Base-by-base conservation (phyloP, 2,888 invertebrate species). In the Parthenolecanium corni region DNA sequence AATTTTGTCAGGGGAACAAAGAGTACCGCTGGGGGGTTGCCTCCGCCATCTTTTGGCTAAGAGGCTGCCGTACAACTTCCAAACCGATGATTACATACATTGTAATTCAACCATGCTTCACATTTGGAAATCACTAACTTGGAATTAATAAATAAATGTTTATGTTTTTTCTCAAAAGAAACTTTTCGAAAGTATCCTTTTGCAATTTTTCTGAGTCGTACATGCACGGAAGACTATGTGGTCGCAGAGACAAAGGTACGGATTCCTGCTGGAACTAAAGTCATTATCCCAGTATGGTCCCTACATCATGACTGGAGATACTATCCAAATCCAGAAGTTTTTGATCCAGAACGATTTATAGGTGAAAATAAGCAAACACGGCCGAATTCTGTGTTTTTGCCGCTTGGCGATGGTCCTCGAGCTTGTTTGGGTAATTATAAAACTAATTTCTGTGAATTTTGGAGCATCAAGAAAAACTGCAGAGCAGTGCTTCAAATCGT, bases 311-410 rank as follows among this genome's bases (percentile, higher is more conserved):
- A 82, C 69, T 77, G 80, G 0, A 75, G 78, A 1, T 74, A 78
- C 68, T 82, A 79, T 67, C 79, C 80, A 0, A 75, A 83, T 9
- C 84, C 84, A 0, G 75, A 80, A 1, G 74, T 75, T 38, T 83
- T 83, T 65, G 76, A 78, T 56, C 83, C 83, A 0, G 80, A 82
- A 23, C 74, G 82, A 66, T 83, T 82, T 71, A 71, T 75, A 0
- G 72, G 75, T 6, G 77, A 78, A 64, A 77, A 77, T 31, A 79
- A 79, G 66, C 74, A 76, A 0, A 74, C 73, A 46, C 71, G 80
- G 51, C 78, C 79, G 52, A 76, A 75, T 0, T 78, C 75, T 66
- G 74, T 76, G 62, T 79, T 77, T 76, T 74, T 79, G 73, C 79
- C 80, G 0, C 80, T 80, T 69, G 80, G 80, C 2, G 79, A 79